Evolutionary conservation across 2,888 invertebrate species (phyloP), one percentile per base, ranked within the genome.

Genomic region (Pheosia tremula): DNA sequence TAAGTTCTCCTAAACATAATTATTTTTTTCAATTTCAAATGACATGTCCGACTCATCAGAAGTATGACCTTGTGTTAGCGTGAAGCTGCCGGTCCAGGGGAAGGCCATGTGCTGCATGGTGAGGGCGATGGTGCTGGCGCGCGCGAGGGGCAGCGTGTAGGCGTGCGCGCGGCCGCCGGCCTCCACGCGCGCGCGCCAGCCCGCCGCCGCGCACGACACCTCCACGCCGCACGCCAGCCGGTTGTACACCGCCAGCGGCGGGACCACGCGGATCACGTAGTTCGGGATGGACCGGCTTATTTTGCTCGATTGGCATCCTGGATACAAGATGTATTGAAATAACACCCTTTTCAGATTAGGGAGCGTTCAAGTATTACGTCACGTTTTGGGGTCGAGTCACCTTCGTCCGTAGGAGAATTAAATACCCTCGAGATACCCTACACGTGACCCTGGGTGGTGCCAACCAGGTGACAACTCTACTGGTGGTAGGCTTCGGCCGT

Each of bases 171-270:
- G 94, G 74, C 97, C 97, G 1, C 97, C 96, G 0, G 97, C 95
- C 81, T 96, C 96, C 9, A 96, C 93, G 67, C 96, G 94, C 68
- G 94, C 91, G 66, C 90, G 79, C 77, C 86, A 81, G 0, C 69
- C 77, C 0, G 70, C 74, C 2, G 77, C 69, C 0, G 71, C 71
- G 56, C 80, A 73, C 0, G 63, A 36, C 60, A 79, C 67, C 53
- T 76, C 71, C 3, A 74, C 63, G 0, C 96, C 96, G 83, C 96
- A 96, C 0, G 97, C 97, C 52, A 97, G 90, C 41, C 96, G 95
- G 85, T 97, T 97, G 90, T 96, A 96, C 11, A 97, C 88, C 5
- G 96, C 94, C 36, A 97, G 89, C 0, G 97, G 97, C 0, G 97
- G 96, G 56, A 96, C 84, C n/a, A 97, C 91, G 52, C 95, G 95